phyloP scores from a whole-genome alignment of 2,113 vertebrate species.

The Sminthopsis crassicaudata region DNA sequence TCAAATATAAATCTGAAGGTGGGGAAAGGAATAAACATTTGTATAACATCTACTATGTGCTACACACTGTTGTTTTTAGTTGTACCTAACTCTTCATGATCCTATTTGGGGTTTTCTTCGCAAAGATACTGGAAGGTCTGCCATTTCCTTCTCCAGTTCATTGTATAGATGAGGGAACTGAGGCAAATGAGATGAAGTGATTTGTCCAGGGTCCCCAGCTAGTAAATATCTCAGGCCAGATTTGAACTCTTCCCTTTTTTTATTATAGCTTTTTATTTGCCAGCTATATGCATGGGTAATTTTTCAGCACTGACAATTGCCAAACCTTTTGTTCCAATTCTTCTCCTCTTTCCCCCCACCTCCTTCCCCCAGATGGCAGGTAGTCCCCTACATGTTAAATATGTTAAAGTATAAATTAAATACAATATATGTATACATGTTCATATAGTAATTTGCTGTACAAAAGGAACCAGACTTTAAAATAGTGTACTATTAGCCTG shows the following conservation, averaged over 20 bases:
- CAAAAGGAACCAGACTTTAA: too few species aligned
- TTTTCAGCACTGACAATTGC: too few species aligned
- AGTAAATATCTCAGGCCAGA: not conserved
- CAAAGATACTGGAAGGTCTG: not conserved
- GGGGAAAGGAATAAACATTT: not conserved
- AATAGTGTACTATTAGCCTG: too few species aligned
- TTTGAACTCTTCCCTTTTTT: not conserved
- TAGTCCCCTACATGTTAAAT: too few species aligned
- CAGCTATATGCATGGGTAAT: too few species aligned
- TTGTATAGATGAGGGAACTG: not conserved
- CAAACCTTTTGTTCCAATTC: too few species aligned
- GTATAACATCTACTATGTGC: not conserved
- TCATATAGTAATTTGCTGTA: too few species aligned
- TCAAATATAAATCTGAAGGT: not conserved
- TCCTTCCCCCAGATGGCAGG: too few species aligned
- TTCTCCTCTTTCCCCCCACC: too few species aligned
- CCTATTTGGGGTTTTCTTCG: not conserved
- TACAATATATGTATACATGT: too few species aligned
- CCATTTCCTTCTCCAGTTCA: not conserved
- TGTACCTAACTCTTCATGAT: not conserved
- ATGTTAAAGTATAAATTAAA: too few species aligned
- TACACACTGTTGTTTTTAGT: not conserved
- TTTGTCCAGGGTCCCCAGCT: not conserved
- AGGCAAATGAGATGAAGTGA: not conserved
- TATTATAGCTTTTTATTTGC: too few species aligned